A percentile compares a stretch with the other conserved stretches of the same genome.
phyloP scores from a whole-genome alignment of 2,113 vertebrate species.

The Cyrtonyx montezumae region DNA sequence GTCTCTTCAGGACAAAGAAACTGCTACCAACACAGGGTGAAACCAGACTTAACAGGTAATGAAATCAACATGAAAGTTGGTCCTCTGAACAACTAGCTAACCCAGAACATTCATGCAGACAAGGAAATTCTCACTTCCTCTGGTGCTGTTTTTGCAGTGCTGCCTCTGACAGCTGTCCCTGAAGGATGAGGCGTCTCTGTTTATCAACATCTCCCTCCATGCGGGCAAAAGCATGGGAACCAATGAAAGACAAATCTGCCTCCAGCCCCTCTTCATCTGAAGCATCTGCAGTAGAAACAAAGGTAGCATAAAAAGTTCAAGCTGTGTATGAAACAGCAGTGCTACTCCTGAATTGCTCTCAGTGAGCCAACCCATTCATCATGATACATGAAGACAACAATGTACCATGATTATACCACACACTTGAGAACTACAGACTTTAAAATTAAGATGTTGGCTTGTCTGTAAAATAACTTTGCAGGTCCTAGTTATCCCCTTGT shows the following conservation, averaged over 20 bases:
- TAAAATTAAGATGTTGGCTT: not conserved
- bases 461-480: not conserved
- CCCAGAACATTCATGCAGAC: not conserved
- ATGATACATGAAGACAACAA: not conserved
- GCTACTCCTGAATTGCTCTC: not conserved
- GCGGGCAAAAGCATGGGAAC: conserved; percentile 93
- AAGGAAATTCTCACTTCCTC: conserved; percentile 87
- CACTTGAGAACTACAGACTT: fast-evolving
- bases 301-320: not conserved
- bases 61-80: not conserved
- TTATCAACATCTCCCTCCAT: conserved; percentile 99
- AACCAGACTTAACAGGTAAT: not conserved
- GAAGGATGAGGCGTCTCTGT: conserved; percentile 91
- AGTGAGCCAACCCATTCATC: not conserved
- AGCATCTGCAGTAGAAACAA: conserved; percentile 80
- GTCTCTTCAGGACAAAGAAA: not conserved
- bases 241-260: conserved; percentile 89
- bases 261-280: conserved; percentile 89
- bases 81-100: not conserved
- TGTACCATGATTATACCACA: fast-evolving
- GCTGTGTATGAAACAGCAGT: not conserved
- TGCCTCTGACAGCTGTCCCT: conserved; percentile 93
- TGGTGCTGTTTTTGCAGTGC: conserved; percentile 95
- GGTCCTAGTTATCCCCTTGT: not conserved
- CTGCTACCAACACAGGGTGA: not conserved